Evolutionary conservation across 2,113 vertebrate genomes (phyloP).

Genomic region (Andinoacara biseriatus): DNA sequence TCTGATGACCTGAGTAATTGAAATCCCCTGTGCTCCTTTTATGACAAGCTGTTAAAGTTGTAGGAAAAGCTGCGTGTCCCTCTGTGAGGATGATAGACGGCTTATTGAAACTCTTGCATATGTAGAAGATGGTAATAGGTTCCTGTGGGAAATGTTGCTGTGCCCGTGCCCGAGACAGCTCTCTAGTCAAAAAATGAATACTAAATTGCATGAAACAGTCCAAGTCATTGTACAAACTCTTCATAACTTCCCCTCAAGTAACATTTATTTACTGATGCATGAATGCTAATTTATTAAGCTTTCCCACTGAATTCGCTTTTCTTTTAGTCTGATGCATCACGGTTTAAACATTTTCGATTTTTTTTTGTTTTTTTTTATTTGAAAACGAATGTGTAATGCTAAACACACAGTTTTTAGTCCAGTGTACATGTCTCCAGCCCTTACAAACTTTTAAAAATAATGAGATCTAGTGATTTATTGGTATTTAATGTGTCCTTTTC

Average conservation of each 20-base stretch:
- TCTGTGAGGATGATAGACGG: conserved; percentile 72
- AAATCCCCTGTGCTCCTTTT: conserved; percentile 56
- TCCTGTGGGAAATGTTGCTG: conserved; percentile 71
- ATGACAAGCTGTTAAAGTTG: conserved; percentile 69
- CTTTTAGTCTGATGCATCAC: background rate
- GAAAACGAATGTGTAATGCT: background rate
- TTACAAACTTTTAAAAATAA: background rate
- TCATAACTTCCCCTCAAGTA: conserved; percentile 16
- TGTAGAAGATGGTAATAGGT: conserved; percentile 73
- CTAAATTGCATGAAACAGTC: conserved; percentile 53
- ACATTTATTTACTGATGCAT: conserved; percentile 22
- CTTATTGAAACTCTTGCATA: conserved; percentile 71
- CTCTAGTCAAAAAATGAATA: conserved; percentile 51
- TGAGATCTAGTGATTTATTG: background rate
- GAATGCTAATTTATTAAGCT: background rate
- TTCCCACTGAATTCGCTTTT: background rate
- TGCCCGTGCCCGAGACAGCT: conserved; percentile 34
- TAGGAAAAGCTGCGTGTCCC: conserved; percentile 57
- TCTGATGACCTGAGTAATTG: conserved; percentile 61
- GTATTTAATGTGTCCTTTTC: background rate
- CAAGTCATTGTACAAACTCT: conserved; percentile 29
- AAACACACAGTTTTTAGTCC: background rate
- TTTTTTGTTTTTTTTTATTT: background rate
- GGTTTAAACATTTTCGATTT: background rate
- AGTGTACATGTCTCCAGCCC: background rate